Percentiles rank a stretch among this genome's conserved stretches.
Conservation (phyloP, 2,888 invertebrate genomes). For the Heteromurus nitidus region DNA sequence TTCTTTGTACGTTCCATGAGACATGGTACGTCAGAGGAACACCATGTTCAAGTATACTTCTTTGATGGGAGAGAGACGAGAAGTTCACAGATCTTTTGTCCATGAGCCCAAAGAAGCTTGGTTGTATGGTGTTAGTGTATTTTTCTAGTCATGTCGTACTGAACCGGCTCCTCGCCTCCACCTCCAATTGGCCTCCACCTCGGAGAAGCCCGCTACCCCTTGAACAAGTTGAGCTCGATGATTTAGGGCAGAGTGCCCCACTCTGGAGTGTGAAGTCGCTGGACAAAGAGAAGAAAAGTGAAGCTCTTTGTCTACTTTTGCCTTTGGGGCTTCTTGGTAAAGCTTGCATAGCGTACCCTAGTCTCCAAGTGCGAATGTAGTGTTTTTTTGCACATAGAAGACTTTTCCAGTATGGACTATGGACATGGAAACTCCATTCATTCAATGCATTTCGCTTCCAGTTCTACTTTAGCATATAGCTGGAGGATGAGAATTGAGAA, state of each 20-base stretch:
- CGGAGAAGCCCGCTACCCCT: conserved; percentile 31
- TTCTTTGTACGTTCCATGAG: too few relatives aligned
- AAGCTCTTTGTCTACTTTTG: background rate
- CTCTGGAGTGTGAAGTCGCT: background rate
- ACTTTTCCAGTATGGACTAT: background rate
- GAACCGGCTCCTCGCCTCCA: conserved; percentile 33
- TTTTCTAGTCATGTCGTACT: too few relatives aligned
- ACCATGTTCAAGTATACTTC: too few relatives aligned
- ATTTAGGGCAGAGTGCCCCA: conserved; percentile 5
- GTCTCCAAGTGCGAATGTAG: background rate
- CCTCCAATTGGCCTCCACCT: conserved; percentile 37
- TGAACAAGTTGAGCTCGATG: conserved; percentile 37
- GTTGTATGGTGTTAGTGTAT: too few relatives aligned
- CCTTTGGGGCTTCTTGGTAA: too few relatives aligned
- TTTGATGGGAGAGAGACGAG: background rate
- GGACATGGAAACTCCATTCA: background rate
- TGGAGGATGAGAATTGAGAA: too few relatives aligned
- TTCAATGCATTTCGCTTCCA: background rate
- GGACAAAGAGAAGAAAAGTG: background rate
- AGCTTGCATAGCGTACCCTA: too few relatives aligned
- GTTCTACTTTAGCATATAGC: too few relatives aligned
- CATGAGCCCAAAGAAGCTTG: background rate
- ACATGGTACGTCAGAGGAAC: too few relatives aligned
- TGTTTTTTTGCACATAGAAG: background rate
- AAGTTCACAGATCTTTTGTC: background rate